A percentile compares a stretch with the other conserved stretches of the same genome.
Evolutionary conservation across 2,797 vertebrate species (phyloP).

Genomic region (Morus bassanus): DNA sequence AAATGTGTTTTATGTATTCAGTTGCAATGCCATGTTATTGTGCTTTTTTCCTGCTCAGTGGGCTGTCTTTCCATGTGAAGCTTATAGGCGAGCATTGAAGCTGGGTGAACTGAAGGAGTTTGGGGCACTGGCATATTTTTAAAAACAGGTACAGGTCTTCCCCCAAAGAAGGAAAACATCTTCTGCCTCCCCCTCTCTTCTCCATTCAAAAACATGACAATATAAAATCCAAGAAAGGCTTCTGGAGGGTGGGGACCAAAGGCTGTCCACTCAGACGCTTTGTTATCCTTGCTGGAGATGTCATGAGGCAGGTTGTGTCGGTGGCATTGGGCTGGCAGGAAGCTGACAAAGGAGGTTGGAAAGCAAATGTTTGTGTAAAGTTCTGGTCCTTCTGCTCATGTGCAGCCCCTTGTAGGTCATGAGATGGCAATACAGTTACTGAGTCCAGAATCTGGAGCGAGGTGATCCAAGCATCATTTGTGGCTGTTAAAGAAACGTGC

Average conservation of each 20-base stretch:
- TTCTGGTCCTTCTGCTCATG: neutral
- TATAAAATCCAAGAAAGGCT: neutral
- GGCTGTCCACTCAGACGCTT: neutral
- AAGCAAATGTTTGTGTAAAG: neutral
- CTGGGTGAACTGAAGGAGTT: neutral
- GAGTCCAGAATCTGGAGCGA: fast-evolving
- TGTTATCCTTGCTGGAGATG: neutral
- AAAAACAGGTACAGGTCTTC: neutral
- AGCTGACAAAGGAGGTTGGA: neutral
- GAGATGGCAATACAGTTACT: neutral
- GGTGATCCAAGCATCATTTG: neutral
- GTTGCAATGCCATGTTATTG: neutral
- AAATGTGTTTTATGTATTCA: neutral
- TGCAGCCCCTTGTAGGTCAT: neutral
- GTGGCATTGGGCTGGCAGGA: neutral
- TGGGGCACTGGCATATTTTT: neutral
- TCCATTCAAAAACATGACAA: neutral
- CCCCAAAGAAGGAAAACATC: neutral
- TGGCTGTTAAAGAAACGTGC: neutral
- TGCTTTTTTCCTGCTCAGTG: slow-evolving; percentile 4
- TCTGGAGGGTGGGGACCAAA: neutral
- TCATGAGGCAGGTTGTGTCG: neutral
- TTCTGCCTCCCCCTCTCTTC: neutral
- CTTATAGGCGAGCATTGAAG: neutral
- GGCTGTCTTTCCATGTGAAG: neutral